phyloP scores from a whole-genome alignment of 2,797 vertebrate genomes.

The Micrastur ruficollis region DNA sequence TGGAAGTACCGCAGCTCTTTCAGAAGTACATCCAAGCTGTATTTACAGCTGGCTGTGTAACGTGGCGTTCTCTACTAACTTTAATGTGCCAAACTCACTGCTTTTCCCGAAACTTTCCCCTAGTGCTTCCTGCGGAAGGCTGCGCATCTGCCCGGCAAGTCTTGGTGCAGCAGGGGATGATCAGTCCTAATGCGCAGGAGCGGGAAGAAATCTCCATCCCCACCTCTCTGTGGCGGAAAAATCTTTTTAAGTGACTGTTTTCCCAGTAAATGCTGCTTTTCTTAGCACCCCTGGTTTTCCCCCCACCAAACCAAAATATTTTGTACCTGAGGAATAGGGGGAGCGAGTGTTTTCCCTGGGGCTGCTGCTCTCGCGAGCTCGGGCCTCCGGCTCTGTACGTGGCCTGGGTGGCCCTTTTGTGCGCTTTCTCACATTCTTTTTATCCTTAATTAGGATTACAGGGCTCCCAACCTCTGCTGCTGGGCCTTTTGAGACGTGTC shows the following conservation, averaged over 20 bases:
- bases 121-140: not conserved
- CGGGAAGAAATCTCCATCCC: not conserved
- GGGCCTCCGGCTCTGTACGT: rapidly evolving
- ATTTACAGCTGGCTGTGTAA: rapidly evolving
- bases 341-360: rapidly evolving
- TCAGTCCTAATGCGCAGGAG: not conserved
- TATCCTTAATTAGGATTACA: not conserved
- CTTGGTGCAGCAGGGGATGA: not conserved
- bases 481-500: rapidly evolving
- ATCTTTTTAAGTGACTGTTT: rapidly evolving
- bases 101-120: not conserved
- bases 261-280: not conserved
- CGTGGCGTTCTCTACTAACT: rapidly evolving
- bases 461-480: not conserved
- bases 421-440: rapidly evolving
- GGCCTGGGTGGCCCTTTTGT: not conserved
- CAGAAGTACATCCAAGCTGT: rapidly evolving
- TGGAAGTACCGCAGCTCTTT: not conserved
- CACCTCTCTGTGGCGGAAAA: not conserved
- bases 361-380: not conserved
- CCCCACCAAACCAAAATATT: rapidly evolving
- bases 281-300: no score
- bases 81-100: rapidly evolving
- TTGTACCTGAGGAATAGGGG: not conserved
- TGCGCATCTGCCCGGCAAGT: not conserved